Base-by-base conservation (phyloP, 92 coral and sea anemone genomes). In the Parazoanthus atlanticus region DNA sequence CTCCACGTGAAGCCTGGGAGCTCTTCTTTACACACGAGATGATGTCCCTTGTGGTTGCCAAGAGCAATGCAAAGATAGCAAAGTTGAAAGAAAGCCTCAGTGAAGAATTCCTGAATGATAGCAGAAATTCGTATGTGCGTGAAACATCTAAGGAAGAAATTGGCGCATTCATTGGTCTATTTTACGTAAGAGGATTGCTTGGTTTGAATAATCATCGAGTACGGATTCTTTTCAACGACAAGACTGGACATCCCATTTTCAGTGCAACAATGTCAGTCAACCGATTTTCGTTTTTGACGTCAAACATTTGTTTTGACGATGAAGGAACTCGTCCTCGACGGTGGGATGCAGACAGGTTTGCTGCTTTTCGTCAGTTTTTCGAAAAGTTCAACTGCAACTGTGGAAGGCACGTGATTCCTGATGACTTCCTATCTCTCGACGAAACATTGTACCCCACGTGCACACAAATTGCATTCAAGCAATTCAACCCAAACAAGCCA, bases 391-490 rank as follows among this genome's bases (percentile, higher is more conserved):
- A 70, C 74, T 70, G 25, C 30, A 70, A n/a, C 74, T 70, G 74
- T 31, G 32, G 74, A 19, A 70, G 21, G 34, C 31, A 70, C 21
- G 74, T 70, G 30, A 70, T 28, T 28, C 32, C 74, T 12, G 74
- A 70, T 70, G 74, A 70, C 32, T 70, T 70, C 32, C 32, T 70
- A 12, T 25, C 74, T 12, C 74, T 70, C 13, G 74, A 70, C 21
- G 74, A 70, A 31, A 70, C 74, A 19, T 25, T 70, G 74, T 70
- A 70, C 74, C 74, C 32, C 12, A 70, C n/a, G 74, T 33, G 12
- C 32, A 70, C 74, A 12, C 74, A 70, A n/a, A 70, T 70, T n/a
- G 74, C 33, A n/a, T 70, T 70, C 74, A n/a, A 70, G 74, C 74
- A 70, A 70, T 70, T 70, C 74, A 26, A 70, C 34, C 74, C 32